These are phyloP conservation scores for Aricia artaxerxes DNA, from an alignment of 2,888 invertebrate genomes.

Conservation along the genomic window DNA sequence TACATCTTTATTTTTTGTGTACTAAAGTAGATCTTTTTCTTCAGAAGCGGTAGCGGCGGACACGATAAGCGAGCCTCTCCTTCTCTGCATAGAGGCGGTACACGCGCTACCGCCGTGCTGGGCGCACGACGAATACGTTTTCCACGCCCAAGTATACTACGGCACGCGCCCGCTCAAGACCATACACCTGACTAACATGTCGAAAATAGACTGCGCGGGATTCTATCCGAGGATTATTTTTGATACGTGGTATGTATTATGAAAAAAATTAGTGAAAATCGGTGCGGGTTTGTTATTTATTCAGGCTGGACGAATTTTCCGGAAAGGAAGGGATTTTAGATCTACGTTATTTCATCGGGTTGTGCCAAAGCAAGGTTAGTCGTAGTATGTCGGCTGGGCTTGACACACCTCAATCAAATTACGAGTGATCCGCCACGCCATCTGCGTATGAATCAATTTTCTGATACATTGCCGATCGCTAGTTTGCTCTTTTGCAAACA, in stretches of 20 bases:
- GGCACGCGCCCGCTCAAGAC: slow-evolving; percentile 89
- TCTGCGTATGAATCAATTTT: no score
- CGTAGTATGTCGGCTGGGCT: no score
- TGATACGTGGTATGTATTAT: slow-evolving; percentile 86
- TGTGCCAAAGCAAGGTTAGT: no score
- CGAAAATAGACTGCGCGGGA: slow-evolving; percentile 83
- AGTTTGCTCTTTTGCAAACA: no score
- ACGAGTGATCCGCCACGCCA: no score
- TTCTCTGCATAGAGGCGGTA: slow-evolving; percentile 90
- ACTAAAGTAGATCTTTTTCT: slow-evolving; percentile 6
- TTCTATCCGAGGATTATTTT: slow-evolving; percentile 92
- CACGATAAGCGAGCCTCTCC: slow-evolving; percentile 86
- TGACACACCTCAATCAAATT: no score
- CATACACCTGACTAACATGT: slow-evolving; percentile 85
- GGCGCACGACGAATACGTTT: slow-evolving; percentile 91
- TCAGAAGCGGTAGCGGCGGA: slow-evolving; percentile 85
- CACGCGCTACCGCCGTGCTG: slow-evolving; percentile 88
- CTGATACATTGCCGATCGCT: no score
- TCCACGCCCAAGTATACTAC: slow-evolving; percentile 93
- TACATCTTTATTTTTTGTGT: no score
- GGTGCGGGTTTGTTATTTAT: not conserved
- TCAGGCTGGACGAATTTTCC: no score
- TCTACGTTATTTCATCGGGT: no score
- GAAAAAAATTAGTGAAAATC: no score
- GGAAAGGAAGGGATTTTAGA: no score